Evolutionary conservation across 2,113 vertebrate species (phyloP).

Genomic region (Gavialis gangeticus): DNA sequence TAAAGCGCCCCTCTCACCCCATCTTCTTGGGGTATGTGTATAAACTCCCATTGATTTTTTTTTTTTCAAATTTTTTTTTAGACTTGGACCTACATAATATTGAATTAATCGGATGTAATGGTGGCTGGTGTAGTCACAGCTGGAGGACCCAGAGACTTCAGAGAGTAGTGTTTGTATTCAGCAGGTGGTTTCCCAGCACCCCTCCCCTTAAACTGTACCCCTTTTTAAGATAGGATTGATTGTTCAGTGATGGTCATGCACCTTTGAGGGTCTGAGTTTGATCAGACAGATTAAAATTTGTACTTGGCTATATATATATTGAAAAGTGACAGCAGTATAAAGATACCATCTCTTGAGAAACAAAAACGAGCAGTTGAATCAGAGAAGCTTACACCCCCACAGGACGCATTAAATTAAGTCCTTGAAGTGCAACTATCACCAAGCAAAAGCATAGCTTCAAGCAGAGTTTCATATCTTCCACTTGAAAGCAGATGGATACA

Average conservation of each 20-base stretch:
- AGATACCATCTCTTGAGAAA: slow-evolving; percentile 12
- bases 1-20: too few relatives aligned
- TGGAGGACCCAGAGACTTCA: neutral
- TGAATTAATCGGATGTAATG: neutral
- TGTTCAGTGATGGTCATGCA: slow-evolving; percentile 48
- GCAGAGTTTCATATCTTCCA: slow-evolving; percentile 2
- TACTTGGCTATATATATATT: neutral
- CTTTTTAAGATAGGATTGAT: neutral
- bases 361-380: slow-evolving; percentile 36
- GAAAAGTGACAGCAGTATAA: slow-evolving; percentile 21
- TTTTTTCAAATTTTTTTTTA: neutral
- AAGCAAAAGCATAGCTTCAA: slow-evolving; percentile 31
- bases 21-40: too few relatives aligned
- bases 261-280: slow-evolving; percentile 6
- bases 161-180: neutral
- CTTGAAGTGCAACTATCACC: slow-evolving; percentile 9
- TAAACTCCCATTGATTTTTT: too few relatives aligned
- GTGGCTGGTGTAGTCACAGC: neutral
- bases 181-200: neutral
- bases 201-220: slow-evolving; percentile 26
- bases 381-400: neutral
- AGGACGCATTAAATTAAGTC: slow-evolving; percentile 30
- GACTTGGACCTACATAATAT: neutral
- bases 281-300: slow-evolving; percentile 6
- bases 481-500: slow-evolving; percentile 4